Base-by-base conservation (phyloP, 2,888 invertebrate genomes). In the Eristalis tenax region DNA sequence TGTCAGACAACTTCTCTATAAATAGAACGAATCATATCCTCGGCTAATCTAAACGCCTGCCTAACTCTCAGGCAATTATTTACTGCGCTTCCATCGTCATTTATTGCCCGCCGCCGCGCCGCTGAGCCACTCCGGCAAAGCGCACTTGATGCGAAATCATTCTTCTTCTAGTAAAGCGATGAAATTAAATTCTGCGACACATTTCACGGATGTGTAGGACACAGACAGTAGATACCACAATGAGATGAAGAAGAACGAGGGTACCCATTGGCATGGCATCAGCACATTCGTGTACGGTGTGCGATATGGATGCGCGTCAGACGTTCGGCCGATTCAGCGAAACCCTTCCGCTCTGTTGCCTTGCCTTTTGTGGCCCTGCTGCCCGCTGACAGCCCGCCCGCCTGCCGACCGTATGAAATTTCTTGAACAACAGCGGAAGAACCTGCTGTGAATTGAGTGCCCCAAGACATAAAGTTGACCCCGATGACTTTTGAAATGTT, bases 361-460 rank as follows among this genome's bases (percentile, higher is more conserved):
- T 4, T 43, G 40, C 50, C 18, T 50, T 8, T 18, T 50, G 18
- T n/a, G 4, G 50, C 18, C 18, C 50, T 50, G 50, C 18, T 18
- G 50, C 8, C 32, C 32, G 32, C 32, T 32, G 32, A 32, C 32
- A 8, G 32, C 32, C 32, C 5, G 32, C 32, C 8, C 18, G 38
- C 43, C 71, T 78, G 74, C 64, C 57, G 64, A 35, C 18, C 50
- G 61, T 69, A 83, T 71, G 64, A 76, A 73, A 79, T 76, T 83
- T 76, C 87, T 73, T 83, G 87, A 74, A 68, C 77, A 50, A 69
- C 86, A 64, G 83, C 87, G 87, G 83, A 87, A 87, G 87, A 87
- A 87, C 87, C 87, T 87, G 87, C 87, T 87, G 87, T 87, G 87
- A 87, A 87, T 87, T 87, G 83, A 87, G 87, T 87, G 87, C 87